Base-by-base conservation (phyloP, 2,797 vertebrate genomes). In the Semotilus atromaculatus region DNA sequence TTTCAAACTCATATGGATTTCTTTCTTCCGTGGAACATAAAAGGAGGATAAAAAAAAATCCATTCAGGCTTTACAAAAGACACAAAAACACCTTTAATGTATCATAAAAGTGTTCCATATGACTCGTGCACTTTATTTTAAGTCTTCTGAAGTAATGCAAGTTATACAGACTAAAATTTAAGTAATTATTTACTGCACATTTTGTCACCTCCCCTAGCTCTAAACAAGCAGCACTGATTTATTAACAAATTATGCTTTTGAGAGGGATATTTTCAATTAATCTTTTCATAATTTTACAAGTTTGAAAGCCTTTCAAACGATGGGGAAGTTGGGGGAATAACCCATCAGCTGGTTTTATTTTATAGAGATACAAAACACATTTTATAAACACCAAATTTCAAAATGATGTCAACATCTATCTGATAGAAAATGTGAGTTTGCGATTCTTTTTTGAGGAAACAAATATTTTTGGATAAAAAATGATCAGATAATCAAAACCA, bases 401-500 rank as follows among this genome's bases (percentile, higher is more conserved):
- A 62, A 78, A 21, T 21, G 3, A 78, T 40, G 18, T 14, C 58
- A 62, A 45, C 3, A 0, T 21, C 16, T 78, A 14, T 29, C 3
- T 3, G 18, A 43, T 8, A 64, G 5, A 43, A 62, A 78, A 77
- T 62, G 36, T 19, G 23, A 40, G 40, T 64, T 79, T 43, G 5
- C 10, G 7, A 16, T 79, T 66, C 10, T 23, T 6, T 78, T 26
- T 43, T 60, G 74, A 14, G 36, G 1, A 60, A 26, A 1, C 0
- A 26, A 26, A 29, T 6, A 29, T 26, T 14, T 29, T 29, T n/a
- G 2, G 31, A 77, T 40, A 26, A 21, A 21, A 60, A 43, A 43
- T 62, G 0, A 77, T 73, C 81, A 74, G 53, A 82, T 78, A 48
- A 45, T 73, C 81, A 74, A 36, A 71, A 74, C 68, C 58, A 83